These are phyloP conservation scores for Scaptomyza cyrtandrae DNA, from an alignment of 2,888 invertebrate genomes.

Conservation along the genomic window DNA sequence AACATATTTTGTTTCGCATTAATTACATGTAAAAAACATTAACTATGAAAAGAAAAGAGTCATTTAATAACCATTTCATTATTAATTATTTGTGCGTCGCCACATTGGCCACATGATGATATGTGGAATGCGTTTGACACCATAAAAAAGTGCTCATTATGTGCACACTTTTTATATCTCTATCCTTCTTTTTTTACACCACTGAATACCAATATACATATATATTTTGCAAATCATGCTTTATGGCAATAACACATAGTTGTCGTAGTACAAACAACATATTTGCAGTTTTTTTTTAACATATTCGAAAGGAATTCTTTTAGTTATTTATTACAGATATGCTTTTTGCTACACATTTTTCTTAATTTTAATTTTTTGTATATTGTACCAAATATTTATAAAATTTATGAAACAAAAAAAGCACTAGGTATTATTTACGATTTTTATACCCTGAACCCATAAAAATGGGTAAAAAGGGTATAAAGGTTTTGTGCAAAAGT, in stretches of 20 bases:
- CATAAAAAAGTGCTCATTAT: slow-evolving; percentile 37
- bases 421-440: too few species aligned
- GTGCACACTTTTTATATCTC: slow-evolving; percentile 25
- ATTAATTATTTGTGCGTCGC: slow-evolving; percentile 38
- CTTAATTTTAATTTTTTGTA: neutral
- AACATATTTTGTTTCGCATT: neutral
- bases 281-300: slow-evolving; percentile 2
- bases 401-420: too few species aligned
- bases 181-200: neutral
- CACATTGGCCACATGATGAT: slow-evolving; percentile 37
- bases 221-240: slow-evolving; percentile 42
- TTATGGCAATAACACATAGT: neutral
- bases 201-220: neutral
- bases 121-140: slow-evolving; percentile 39
- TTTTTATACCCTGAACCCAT: too few species aligned
- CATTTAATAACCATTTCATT: slow-evolving; percentile 56
- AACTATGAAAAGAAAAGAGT: slow-evolving; percentile 23
- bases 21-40: slow-evolving; percentile 20
- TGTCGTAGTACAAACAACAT: neutral
- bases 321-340: neutral
- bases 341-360: neutral
- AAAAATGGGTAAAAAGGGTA: too few species aligned
- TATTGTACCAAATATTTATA: neutral
- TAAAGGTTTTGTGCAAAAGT: too few species aligned
- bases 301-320: neutral